These are phyloP conservation scores for Sardinella longiceps DNA, from an alignment of 2,797 vertebrate species.

Conservation along the genomic window DNA sequence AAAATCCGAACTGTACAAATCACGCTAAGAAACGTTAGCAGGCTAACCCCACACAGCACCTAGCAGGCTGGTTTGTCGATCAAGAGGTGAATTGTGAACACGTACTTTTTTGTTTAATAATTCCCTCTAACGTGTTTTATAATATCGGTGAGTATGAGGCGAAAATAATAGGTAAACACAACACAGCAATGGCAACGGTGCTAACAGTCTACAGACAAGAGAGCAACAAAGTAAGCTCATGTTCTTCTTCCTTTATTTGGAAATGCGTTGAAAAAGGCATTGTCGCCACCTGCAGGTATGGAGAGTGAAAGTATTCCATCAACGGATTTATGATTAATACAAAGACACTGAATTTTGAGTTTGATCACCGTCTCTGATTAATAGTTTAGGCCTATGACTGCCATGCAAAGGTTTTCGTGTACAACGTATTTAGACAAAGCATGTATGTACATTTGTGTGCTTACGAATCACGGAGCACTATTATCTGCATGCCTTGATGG, in stretches of 20 bases:
- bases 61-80: not conserved
- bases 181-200: not conserved
- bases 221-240: not conserved
- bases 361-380: too few species aligned
- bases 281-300: not conserved
- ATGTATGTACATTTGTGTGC: not conserved
- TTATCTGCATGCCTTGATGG: too few species aligned
- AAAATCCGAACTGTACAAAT: not conserved
- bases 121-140: not conserved
- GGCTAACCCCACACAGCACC: not conserved
- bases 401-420: not conserved
- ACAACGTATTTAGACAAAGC: not conserved
- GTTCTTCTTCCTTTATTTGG: not conserved
- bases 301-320: not conserved
- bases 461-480: too few species aligned
- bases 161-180: not conserved
- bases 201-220: not conserved
- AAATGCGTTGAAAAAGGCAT: not conserved
- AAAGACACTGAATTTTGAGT: too few species aligned
- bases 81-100: not conserved
- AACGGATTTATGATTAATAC: too few species aligned
- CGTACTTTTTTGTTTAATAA: not conserved
- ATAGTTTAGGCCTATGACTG: too few species aligned
- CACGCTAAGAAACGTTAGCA: not conserved
- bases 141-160: not conserved